A percentile compares a stretch with the other conserved stretches of the same genome.
Evolutionary conservation across 2,113 vertebrate species (phyloP).

Genomic region (Saguinus imperator): DNA sequence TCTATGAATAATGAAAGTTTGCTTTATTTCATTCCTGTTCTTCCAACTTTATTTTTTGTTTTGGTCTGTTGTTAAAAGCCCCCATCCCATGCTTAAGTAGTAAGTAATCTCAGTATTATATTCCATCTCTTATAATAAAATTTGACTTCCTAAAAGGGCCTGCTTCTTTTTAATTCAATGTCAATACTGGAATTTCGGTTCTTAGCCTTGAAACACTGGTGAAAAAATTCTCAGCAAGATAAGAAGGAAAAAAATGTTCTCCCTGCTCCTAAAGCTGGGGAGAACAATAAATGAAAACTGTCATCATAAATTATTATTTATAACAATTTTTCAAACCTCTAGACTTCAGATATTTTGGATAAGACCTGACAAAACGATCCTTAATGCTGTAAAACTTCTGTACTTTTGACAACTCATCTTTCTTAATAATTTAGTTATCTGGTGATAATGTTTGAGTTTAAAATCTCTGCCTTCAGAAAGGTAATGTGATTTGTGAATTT

Average conservation of each 20-base stretch:
- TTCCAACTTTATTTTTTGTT: background rate
- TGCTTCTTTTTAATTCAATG: constrained; percentile 24
- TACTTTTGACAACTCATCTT: background rate
- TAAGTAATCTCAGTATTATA: background rate
- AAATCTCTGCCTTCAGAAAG: background rate
- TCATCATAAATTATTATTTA: background rate
- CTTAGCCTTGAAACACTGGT: constrained; percentile 20
- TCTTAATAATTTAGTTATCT: background rate
- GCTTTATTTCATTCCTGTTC: background rate
- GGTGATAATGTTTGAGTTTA: background rate
- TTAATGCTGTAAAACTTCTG: background rate
- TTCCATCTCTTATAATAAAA: constrained; percentile 12
- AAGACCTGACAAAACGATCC: background rate
- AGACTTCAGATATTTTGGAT: background rate
- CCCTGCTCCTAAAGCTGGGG: background rate
- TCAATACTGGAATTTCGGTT: background rate
- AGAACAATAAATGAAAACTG: background rate
- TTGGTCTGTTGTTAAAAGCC: background rate
- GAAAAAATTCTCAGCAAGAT: constrained; percentile 31
- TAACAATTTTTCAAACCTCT: background rate
- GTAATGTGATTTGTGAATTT: background rate
- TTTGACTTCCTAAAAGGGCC: background rate
- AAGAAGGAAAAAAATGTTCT: background rate
- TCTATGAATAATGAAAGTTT: background rate
- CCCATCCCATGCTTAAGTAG: background rate